Conservation (phyloP, 37 sponge, comb jelly and placozoan genomes). For the Bolinopsis microptera region DNA sequence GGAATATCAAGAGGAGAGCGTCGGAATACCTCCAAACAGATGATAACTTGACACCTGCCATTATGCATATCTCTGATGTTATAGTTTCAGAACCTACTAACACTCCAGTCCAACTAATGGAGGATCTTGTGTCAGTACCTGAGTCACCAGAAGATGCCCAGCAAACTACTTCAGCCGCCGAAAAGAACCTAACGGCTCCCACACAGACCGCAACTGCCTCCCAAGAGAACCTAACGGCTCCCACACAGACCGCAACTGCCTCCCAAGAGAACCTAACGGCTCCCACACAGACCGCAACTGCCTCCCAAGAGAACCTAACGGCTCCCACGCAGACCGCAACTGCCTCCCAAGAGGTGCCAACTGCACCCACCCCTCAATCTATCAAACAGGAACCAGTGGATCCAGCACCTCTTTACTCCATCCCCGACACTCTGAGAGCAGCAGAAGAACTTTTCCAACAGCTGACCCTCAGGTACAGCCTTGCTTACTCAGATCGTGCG, state of each 20-base stretch:
- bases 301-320: not conserved
- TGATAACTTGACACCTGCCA: too few relatives aligned
- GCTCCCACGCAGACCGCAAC: not conserved
- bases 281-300: not conserved
- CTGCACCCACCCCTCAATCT: not conserved
- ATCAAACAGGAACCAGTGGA: not conserved
- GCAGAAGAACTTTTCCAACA: not conserved
- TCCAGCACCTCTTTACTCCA: not conserved
- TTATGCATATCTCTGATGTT: too few relatives aligned
- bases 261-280: not conserved
- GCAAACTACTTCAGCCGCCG: too few relatives aligned
- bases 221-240: not conserved
- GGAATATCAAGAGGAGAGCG: not conserved
- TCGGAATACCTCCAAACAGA: not conserved
- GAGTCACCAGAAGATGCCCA: too few relatives aligned
- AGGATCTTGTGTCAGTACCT: too few relatives aligned
- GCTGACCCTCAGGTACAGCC: not conserved
- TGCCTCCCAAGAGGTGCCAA: not conserved
- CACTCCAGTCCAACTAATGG: too few relatives aligned
- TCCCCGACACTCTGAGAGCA: not conserved
- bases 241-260: not conserved
- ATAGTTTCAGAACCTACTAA: too few relatives aligned
- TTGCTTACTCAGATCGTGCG: not conserved
- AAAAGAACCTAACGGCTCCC: not conserved
- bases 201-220: not conserved